Base-by-base conservation (phyloP, 1,140 invertebrate genomes). In the Drosophila equinoxialis region DNA sequence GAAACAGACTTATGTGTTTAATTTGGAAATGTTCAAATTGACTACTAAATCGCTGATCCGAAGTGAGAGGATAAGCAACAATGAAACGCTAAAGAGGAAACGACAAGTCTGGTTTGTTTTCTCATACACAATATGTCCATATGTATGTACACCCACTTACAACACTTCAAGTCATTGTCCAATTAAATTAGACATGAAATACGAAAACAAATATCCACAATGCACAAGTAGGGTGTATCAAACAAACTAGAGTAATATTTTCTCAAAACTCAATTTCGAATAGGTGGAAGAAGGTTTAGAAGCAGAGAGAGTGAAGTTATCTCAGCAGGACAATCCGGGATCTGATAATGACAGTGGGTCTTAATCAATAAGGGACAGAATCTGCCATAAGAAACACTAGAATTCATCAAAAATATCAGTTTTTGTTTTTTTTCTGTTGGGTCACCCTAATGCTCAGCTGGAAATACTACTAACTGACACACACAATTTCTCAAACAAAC, bases 401-500 rank as follows among this genome's bases (percentile, higher is more conserved):
- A 26, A 4, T 26, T 26, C 5, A 26, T 26, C 26, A 26, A 26
- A 26, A 26, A 26, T 26, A 26, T 26, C 0, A 26, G 3, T 26
- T 26, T 26, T 26, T 26, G 0, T 3, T 26, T 4, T 26, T 26
- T 26, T 26, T 26, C 4, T 26, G 3, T 30, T 30, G 30, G 6
- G 5, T 30, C 30, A 30, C 30, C 30, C 30, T 30, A 30, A 30
- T 30, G 30, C 6, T 6, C 5, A 30, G 30, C 5, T 30, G 30
- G 30, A 30, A 30, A 30, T 30, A 6, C 30, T 30, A 30, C 30
- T 17, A 23, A 20, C 45, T 58, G 23, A 63, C 72, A 75, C 72
- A 75, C 72, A 75, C 72, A 74, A 67, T 74, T 74, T 30, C 72
- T 7, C 63, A 58, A 30, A 55, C 39, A 48, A 68, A 65, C 58